Conservation (phyloP, 1,140 invertebrate genomes). For the Drosophila leontia region DNA sequence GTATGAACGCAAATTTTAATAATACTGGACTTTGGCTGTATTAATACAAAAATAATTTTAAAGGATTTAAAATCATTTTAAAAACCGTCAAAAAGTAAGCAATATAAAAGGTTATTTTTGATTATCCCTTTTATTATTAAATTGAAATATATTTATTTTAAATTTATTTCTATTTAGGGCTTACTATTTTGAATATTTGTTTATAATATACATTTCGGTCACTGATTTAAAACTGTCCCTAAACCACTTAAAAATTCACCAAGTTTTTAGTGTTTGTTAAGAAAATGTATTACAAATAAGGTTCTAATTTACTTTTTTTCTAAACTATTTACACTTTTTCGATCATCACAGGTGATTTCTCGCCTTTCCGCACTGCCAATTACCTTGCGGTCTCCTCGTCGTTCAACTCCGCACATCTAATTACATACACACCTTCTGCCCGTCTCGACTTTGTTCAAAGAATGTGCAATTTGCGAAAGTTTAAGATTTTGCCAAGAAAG, state of each 20-base stretch:
- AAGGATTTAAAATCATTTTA: no score
- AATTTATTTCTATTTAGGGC: no score
- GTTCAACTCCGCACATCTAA: constrained; percentile 20
- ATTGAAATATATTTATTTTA: no score
- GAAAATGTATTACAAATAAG: neutral
- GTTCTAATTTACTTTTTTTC: neutral
- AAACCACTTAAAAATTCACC: neutral
- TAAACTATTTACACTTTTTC: neutral
- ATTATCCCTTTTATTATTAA: no score
- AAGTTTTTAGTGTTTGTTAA: neutral
- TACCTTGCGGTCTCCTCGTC: neutral
- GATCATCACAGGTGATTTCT: constrained; percentile 10
- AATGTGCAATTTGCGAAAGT: constrained; percentile 47
- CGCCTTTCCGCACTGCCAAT: neutral
- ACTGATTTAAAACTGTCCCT: no score
- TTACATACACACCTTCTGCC: constrained; percentile 18
- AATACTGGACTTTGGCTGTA: no score
- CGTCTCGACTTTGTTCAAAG: constrained; percentile 15
- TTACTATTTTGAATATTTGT: no score
- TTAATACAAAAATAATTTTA: no score
- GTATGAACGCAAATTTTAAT: no score
- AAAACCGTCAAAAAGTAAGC: no score
- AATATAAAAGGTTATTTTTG: no score
- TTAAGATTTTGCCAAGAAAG: constrained; percentile 34
- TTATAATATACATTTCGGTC: no score